Base-by-base conservation (phyloP, 2,888 invertebrate species). In the Drosophila austrosaltans region DNA sequence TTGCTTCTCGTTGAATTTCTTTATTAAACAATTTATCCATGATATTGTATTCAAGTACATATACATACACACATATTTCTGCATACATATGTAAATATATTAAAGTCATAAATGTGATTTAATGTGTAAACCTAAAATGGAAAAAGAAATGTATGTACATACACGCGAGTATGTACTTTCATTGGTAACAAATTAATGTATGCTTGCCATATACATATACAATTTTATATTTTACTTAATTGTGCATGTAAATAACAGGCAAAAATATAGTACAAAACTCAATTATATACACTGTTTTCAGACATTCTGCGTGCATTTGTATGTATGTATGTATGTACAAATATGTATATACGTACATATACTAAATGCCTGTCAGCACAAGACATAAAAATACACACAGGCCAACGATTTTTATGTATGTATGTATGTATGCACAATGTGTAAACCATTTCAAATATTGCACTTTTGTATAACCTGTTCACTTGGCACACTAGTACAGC, bases 321-420 rank as follows among this genome's bases (percentile, higher is more conserved):
- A 64, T 64, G 53, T 65, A 78, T 74, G 53, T 57, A 61, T 36
- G 44, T 63, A 70, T 57, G 69, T 54, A 67, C 53, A 71, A 67
- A 68, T 64, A 56, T 65, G 54, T 59, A 53, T 66, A 48, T 59
- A 76, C 76, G 77, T 76, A 81, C 76, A 79, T 76, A 22, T 48
- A 48, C 12, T 22, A 48, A 48, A 25, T 48, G 48, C 25, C 39
- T 40, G 20, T 58, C 22, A 57, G 57, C 57, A 57, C 57, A 39
- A 57, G 36, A 57, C 57, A 57, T 22, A 57, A 36, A 57, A 57
- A 36, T 36, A 39, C 36, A 57, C 57, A 57, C 57, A 57, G 57
- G 36, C 57, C 57, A 57, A n/a, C 57, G 57, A 57, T 57, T 57
- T 57, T 57, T 39, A 56, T 56, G 56, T 56, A 36, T 57, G 57